These are phyloP conservation scores for Hydropotes inermis DNA, from an alignment of 2,113 vertebrate species.

Conservation along the genomic window DNA sequence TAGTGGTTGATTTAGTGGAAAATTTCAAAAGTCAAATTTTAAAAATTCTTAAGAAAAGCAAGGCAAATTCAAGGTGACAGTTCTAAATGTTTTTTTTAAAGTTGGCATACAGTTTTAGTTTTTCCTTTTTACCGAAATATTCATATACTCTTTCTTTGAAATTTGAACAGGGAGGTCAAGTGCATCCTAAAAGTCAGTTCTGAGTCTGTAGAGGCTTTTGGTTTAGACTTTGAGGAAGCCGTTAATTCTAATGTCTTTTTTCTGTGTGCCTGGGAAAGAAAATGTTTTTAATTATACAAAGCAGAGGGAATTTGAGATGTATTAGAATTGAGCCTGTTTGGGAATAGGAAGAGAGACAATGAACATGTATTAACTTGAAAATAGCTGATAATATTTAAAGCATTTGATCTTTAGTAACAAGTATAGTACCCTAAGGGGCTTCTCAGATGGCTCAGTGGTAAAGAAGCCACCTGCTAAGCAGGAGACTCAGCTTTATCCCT, in stretches of 20 bases:
- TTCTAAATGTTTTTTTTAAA: conserved; percentile 16
- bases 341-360: background rate
- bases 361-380: background rate
- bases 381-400: background rate
- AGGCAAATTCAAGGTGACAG: background rate
- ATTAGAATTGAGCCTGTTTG: background rate
- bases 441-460: background rate
- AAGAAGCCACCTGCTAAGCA: background rate
- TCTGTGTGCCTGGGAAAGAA: conserved; percentile 4
- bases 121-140: conserved; percentile 3
- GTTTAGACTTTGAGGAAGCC: background rate
- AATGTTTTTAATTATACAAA: background rate
- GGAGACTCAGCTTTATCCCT: background rate
- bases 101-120: background rate
- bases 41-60: background rate
- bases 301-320: background rate
- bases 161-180: conserved; percentile 22
- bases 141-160: conserved; percentile 40
- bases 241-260: conserved; percentile 18
- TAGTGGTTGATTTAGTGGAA: conserved; percentile 2
- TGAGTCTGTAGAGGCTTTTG: background rate
- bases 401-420: background rate
- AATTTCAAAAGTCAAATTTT: conserved; percentile 9
- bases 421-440: background rate
- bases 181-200: background rate